Base-by-base conservation (phyloP, 2,888 invertebrate genomes). In the Aporophyla lueneburgensis region DNA sequence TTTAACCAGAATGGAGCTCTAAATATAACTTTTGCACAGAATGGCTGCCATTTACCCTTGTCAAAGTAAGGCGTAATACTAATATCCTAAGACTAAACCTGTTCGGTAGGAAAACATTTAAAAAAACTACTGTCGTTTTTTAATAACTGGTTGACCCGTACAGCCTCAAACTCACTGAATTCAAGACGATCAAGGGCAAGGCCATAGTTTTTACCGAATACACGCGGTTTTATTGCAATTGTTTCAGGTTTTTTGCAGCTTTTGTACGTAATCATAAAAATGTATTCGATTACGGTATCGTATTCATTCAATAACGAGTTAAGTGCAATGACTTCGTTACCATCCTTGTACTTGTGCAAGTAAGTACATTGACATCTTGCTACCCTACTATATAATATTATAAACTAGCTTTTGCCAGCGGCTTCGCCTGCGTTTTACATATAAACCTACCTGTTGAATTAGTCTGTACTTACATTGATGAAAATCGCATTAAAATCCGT, bases 171-270 rank as follows among this genome's bases (percentile, higher is more conserved):
- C 51, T 70, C 77, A 86, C n/a, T 73, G 77, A 86, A 74, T 80
- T 73, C 56, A 46, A 75, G 43, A 63, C 40, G 40, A 72, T 43
- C 81, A 84, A 84, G 82, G 74, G 84, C 82, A 86, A 80, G 82
- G 80, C 27, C 71, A 33, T 58, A 61, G 43, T 66, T 68, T 74
- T 43, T 58, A 24, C 56, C 43, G 14, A 80, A 70, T 14, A 61
- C 59, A 58, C 33, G 27, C 19, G 61, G 61, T 62, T 56, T 71
- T 71, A 62, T 59, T 63, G 49, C 27, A 62, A 70, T 81, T 63
- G 43, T 81, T 81, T 58, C 66, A 54, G 56, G 46, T 76, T 59
- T 81, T 73, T 70, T 70, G n/a, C 5, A 74, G 33, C 33, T 27
- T 61, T 76, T 70, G 63, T 53, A 68, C 59, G 73, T 27, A 58